Evolutionary conservation across 2,888 invertebrate genomes (phyloP).

Genomic region (Caenorhabditis doughertyi): DNA sequence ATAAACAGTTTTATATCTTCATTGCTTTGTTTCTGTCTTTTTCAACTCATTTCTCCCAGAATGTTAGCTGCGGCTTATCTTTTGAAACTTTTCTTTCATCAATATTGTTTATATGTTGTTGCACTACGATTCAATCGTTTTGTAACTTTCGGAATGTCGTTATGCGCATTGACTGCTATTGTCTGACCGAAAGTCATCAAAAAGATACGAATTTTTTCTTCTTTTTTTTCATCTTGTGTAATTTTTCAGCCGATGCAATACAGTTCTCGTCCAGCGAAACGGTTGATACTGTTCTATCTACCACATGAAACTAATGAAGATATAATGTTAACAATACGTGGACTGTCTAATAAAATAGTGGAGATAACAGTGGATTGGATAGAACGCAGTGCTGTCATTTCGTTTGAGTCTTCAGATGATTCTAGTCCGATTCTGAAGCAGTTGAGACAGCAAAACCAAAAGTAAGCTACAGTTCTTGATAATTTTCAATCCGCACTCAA

Average conservation of each 20-base stretch:
- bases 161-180: neutral
- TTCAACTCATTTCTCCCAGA: neutral
- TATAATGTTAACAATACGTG: neutral
- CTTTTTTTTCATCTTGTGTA: neutral
- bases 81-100: neutral
- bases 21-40: neutral
- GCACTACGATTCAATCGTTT: neutral
- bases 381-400: neutral
- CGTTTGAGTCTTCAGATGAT: neutral
- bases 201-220: neutral
- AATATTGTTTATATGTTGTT: neutral
- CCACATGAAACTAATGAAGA: neutral
- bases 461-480: neutral
- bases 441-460: neutral
- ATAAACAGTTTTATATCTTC: neutral
- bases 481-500: no score
- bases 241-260: slow-evolving; percentile 28
- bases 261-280: neutral
- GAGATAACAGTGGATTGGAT: slow-evolving; percentile 3
- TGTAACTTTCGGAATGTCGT: neutral
- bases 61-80: neutral
- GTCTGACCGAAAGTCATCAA: neutral
- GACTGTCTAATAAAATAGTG: neutral
- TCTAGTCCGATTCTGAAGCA: neutral
- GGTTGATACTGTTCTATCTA: slow-evolving; percentile 12